A percentile compares a stretch with the other conserved stretches of the same genome.
phyloP scores from a whole-genome alignment of 1,140 invertebrate species.

The Sitodiplosis mosellana region DNA sequence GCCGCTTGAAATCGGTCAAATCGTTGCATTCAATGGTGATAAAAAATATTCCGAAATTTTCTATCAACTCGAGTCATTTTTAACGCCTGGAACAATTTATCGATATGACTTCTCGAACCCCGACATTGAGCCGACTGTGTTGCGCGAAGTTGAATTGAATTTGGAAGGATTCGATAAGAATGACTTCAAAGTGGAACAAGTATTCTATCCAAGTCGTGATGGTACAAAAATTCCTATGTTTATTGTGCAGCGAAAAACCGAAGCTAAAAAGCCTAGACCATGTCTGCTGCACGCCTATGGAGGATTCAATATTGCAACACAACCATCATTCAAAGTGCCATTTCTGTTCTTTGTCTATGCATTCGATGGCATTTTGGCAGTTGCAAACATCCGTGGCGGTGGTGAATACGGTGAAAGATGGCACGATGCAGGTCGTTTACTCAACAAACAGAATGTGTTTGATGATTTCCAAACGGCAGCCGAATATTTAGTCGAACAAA shows the following conservation, averaged over 20 bases:
- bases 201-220: slow-evolving; percentile 89
- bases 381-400: slow-evolving; percentile 91
- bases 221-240: slow-evolving; percentile 96
- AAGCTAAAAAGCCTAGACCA: slow-evolving; percentile 40
- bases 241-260: slow-evolving; percentile 67
- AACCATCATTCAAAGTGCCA: slow-evolving; percentile 70
- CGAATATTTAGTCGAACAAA: slow-evolving; percentile 68
- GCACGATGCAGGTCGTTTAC: slow-evolving; percentile 81
- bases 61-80: slow-evolving; percentile 84
- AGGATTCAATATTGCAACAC: slow-evolving; percentile 85
- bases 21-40: slow-evolving; percentile 68
- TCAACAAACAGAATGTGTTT: slow-evolving; percentile 95
- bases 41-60: slow-evolving; percentile 79
- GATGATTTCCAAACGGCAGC: slow-evolving; percentile 91
- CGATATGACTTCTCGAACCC: slow-evolving; percentile 57
- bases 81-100: slow-evolving; percentile 82
- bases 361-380: slow-evolving; percentile 71
- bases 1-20: slow-evolving; percentile 68
- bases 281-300: slow-evolving; percentile 91
- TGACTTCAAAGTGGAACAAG: slow-evolving; percentile 69
- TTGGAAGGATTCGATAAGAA: slow-evolving; percentile 66
- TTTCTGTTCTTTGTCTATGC: slow-evolving; percentile 79
- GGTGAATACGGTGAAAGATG: slow-evolving; percentile 93
- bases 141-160: slow-evolving; percentile 43
- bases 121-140: slow-evolving; percentile 43